Conservation (phyloP, 2,113 vertebrate genomes). For the Coturnix japonica region DNA sequence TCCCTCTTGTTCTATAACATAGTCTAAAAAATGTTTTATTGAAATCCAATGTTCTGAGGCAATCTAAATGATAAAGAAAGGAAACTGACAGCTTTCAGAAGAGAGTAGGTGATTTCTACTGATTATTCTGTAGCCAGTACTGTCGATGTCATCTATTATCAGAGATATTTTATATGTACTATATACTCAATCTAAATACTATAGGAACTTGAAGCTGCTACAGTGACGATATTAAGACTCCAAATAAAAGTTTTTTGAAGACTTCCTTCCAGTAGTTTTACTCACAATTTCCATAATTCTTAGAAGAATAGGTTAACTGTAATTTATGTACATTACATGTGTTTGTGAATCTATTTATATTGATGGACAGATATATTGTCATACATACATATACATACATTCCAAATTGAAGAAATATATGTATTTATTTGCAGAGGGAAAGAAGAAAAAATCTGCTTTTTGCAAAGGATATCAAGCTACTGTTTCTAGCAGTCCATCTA, state of each 20-base stretch:
- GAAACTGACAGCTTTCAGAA: not conserved
- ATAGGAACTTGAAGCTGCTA: not conserved
- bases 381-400: not conserved
- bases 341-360: not conserved
- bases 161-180: not conserved
- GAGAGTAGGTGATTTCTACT: not conserved
- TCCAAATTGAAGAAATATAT: not conserved
- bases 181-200: not conserved
- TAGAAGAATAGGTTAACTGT: not conserved
- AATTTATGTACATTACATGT: not conserved
- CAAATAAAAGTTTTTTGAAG: not conserved
- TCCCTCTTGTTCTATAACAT: too few relatives aligned
- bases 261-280: not conserved
- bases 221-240: not conserved
- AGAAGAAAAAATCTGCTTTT: not conserved
- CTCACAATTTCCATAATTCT: not conserved
- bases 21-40: not conserved
- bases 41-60: not conserved
- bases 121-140: not conserved
- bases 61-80: not conserved
- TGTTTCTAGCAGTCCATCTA: conserved; percentile 10
- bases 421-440: not conserved
- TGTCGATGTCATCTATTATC: not conserved
- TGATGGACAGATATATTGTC: not conserved
- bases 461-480: not conserved